Base-by-base conservation (phyloP, 2,888 invertebrate genomes). In the Mylabris sibirica region DNA sequence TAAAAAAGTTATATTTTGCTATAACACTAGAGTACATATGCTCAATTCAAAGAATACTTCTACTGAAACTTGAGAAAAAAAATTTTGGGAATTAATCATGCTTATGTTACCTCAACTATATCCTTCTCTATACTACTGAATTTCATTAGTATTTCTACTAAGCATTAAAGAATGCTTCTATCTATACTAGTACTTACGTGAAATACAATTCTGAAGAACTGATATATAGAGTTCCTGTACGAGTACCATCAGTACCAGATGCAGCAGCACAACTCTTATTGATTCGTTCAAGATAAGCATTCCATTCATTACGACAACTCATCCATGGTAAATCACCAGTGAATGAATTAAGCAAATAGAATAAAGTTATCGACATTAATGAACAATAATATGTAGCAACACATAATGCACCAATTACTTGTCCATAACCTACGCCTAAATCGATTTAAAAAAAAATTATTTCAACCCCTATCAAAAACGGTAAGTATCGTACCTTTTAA, bases 301-400 rank as follows among this genome's bases (percentile, higher is more conserved):
- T 17, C 67, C 67, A 70, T 59, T 65, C 67, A 0, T 11, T 11
- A 1, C 22, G 53, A 53, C 53, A 53, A 20, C 9, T 53, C 20
- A 20, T 1, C 53, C 53, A 53, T 0, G 94, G 94, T 61, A 94
- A 83, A 1, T 88, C 87, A 0, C 88, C 76, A 71, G 88, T 88
- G 81, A 93, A 94, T 65, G 94, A 94, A 79, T 90, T 89, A 5
- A 89, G 82, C 76, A 94, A 85, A 83, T 94, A 95, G 83, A 89
- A 93, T 11, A 94, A 77, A 11, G 92, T 92, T 41, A 94, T 81
- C 0, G 91, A 92, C 86, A 94, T 89, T 63, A 94, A 85, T 0
- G 91, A 90, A 64, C 92, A 92, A 82, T 94, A 95, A 83, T 94
- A 95, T 0, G 92, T 90, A 1, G 92, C 87, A 12, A 94, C 90